These are phyloP conservation scores for Lordiphosa collinella DNA, from an alignment of 1,140 invertebrate genomes.

Conservation along the genomic window DNA sequence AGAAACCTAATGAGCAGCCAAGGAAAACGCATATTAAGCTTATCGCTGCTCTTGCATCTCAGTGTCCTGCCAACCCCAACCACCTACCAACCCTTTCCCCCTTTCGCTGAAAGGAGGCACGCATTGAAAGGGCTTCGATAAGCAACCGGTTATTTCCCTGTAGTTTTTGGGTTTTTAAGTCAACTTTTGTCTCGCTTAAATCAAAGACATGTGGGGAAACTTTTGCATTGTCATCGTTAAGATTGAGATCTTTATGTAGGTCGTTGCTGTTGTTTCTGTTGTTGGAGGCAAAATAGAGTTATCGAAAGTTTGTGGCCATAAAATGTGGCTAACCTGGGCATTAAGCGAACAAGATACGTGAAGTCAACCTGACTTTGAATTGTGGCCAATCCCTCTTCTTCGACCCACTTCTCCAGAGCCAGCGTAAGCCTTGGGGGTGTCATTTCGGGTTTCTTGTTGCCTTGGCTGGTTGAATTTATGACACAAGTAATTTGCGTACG, in stretches of 20 bases:
- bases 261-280: conserved; percentile 24
- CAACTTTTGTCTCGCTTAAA: conserved; percentile 53
- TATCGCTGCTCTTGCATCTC: conserved; percentile 65
- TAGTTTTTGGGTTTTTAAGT: conserved; percentile 56
- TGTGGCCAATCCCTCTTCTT: conserved; percentile 40
- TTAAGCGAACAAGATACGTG: conserved; percentile 17
- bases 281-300: conserved; percentile 17
- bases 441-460: conserved; percentile 61
- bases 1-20: conserved; percentile 59
- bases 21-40: conserved; percentile 70
- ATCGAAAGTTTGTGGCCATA: conserved; percentile 50
- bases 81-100: conserved; percentile 12
- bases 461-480: conserved; percentile 58
- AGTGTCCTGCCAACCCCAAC: conserved; percentile 22
- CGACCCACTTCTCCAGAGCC: conserved; percentile 51
- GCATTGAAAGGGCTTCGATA: conserved; percentile 68
- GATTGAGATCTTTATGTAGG: conserved; percentile 76
- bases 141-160: conserved; percentile 41
- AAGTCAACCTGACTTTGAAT: conserved; percentile 9
- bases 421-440: conserved; percentile 61
- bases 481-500: conserved; percentile 77
- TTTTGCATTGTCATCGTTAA: conserved; percentile 77
- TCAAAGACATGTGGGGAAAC: conserved; percentile 56
- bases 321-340: conserved; percentile 48
- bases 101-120: background rate